Evolutionary conservation across 2,113 vertebrate genomes (phyloP).

Genomic region (Echinops telfairi): DNA sequence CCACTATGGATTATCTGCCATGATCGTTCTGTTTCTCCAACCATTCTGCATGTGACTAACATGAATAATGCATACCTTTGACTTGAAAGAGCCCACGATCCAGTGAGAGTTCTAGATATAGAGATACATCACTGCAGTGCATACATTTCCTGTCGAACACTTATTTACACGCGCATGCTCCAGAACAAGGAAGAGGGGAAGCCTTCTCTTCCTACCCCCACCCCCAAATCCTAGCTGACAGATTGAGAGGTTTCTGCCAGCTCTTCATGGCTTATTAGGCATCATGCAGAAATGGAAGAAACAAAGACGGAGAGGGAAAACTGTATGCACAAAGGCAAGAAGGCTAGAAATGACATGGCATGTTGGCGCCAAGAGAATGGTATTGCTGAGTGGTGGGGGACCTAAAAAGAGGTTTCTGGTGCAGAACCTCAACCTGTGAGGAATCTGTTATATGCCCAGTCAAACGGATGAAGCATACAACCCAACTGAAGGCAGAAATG

Average conservation of each 20-base stretch:
- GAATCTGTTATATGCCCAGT: rapidly evolving
- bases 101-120: rapidly evolving
- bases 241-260: rapidly evolving
- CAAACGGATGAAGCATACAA: rapidly evolving
- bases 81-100: no score
- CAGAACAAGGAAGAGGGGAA: background rate
- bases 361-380: background rate
- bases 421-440: background rate
- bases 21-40: background rate
- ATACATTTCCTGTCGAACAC: rapidly evolving
- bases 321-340: rapidly evolving
- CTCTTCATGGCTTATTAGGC: background rate
- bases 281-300: background rate
- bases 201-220: rapidly evolving
- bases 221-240: background rate
- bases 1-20: background rate
- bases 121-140: rapidly evolving
- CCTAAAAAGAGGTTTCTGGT: no score
- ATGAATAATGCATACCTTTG: rapidly evolving
- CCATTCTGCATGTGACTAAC: rapidly evolving
- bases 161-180: background rate
- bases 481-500: rapidly evolving
- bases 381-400: background rate
- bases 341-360: rapidly evolving
- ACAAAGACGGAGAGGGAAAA: rapidly evolving